Percentiles rank a stretch among this genome's conserved stretches.
phyloP scores from a whole-genome alignment of 2,113 vertebrate species.

The Sigmodon hispidus region DNA sequence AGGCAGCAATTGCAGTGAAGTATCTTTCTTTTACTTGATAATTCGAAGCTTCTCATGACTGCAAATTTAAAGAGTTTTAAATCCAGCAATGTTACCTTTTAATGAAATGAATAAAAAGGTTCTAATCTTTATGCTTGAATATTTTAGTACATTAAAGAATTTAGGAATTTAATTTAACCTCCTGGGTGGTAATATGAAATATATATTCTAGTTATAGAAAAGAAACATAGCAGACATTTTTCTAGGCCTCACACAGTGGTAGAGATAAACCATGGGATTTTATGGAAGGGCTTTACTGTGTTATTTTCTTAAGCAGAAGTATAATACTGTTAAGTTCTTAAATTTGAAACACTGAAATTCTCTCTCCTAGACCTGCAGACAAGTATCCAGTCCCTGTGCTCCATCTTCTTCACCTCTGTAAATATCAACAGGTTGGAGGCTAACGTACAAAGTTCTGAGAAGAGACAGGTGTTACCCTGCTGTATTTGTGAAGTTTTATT shows the following conservation, averaged over 20 bases:
- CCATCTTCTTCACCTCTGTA: not conserved
- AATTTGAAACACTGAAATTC: not conserved
- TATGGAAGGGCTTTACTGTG: not conserved
- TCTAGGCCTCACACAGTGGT: too few species aligned
- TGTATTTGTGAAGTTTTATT: not conserved
- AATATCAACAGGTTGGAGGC: not conserved
- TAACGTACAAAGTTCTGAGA: not conserved
- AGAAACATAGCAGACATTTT: not conserved
- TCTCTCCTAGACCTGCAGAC: not conserved
- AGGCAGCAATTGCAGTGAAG: fast-evolving
- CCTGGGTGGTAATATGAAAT: not conserved
- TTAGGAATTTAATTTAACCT: not conserved
- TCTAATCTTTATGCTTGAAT: not conserved
- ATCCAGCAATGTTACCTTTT: not conserved
- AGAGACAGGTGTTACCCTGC: fast-evolving
- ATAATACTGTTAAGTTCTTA: not conserved
- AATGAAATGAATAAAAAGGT: not conserved
- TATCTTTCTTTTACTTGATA: not conserved
- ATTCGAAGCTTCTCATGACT: not conserved
- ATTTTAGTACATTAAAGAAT: not conserved
- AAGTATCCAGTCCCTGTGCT: fast-evolving
- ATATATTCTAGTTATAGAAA: not conserved
- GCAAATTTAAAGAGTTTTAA: not conserved
- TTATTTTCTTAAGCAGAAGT: too few species aligned
- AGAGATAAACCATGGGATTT: not conserved